Evolutionary conservation across 1,140 invertebrate genomes (phyloP), one percentile per base, ranked within the genome.

Genomic region (Caenorhabditis remanei): DNA sequence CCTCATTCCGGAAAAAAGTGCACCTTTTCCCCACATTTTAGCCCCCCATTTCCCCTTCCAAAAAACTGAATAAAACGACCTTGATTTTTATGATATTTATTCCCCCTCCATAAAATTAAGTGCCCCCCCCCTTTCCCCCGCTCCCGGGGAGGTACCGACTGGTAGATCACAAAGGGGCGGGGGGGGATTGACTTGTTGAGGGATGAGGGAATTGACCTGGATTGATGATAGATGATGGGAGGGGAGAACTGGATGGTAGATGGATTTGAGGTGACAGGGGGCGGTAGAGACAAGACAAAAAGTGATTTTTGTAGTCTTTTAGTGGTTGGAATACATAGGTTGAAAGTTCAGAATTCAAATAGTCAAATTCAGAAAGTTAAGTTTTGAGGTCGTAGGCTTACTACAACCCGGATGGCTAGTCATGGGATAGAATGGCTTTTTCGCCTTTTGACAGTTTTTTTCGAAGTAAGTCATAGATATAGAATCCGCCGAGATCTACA

Each of bases 91-190:
- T 19, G 14, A 71, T 71, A 71, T 46, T 46, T 71, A 43, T 71
- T 71, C 65, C 65, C 40, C 43, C 24, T 13, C 41, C 65, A 71
- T 71, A 71, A 46, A 71, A 71, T 71, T 43, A 71, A 71, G 41
- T 71, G 65, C 21, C 61, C 24, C 21, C 16, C 11, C 13, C 50
- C 9, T 2, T 16, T 1, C 4, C 50, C 9, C 9, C 50, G 16
- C 50, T 16, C 50, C 50, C 56, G 2, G 56, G 56, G 14, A 7
- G 56, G 14, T 13, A 53, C 55, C 19, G 65, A 71, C 65, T 71
- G 65, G 65, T 46, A 71, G n/a, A n/a, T n/a, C n/a, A n/a, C n/a
- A n/a, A n/a, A n/a, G n/a, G n/a, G n/a, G n/a, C n/a, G n/a, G n/a
- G n/a, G n/a, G n/a, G n/a, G n/a, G 61, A 24, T 8, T 61, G 56